These are phyloP conservation scores for Drosophila lutescens DNA, from an alignment of 2,888 invertebrate genomes.

Conservation along the genomic window DNA sequence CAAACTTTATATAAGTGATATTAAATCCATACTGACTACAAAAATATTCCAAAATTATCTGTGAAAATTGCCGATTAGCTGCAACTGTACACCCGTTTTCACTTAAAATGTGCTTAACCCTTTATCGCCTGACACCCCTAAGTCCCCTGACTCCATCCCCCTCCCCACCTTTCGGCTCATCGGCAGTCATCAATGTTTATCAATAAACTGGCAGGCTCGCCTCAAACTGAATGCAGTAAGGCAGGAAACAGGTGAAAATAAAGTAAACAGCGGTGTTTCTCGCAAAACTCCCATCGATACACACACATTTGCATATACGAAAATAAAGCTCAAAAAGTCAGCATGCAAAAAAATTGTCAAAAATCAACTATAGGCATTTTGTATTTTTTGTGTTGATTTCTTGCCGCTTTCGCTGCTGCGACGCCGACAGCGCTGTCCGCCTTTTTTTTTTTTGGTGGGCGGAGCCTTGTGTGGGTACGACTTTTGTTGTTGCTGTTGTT, in stretches of 20 bases:
- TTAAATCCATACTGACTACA: too few species aligned
- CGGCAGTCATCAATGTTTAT: conserved; percentile 59
- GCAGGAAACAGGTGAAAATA: conserved; percentile 40
- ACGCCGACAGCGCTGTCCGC: conserved; percentile 15
- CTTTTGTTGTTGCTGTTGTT: conserved; percentile 14
- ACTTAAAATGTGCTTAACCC: neutral
- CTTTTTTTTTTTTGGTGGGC: conserved; percentile 54
- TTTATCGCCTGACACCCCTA: conserved; percentile 8
- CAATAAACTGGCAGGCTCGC: conserved; percentile 70
- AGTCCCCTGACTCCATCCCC: conserved; percentile 6
- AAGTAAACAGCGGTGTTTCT: conserved; percentile 30
- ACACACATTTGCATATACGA: conserved; percentile 18
- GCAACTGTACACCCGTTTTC: too few species aligned
- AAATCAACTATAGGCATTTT: conserved; percentile 68
- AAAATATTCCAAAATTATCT: neutral
- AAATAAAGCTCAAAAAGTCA: conserved; percentile 72
- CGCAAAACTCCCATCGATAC: conserved; percentile 41
- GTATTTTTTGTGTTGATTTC: conserved; percentile 26
- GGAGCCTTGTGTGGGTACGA: conserved; percentile 71
- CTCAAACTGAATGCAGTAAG: conserved; percentile 53
- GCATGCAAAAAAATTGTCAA: conserved; percentile 66
- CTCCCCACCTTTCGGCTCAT: neutral
- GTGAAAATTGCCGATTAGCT: neutral
- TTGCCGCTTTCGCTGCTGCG: conserved; percentile 25
- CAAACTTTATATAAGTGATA: too few species aligned